Conservation (phyloP, 2,113 vertebrate genomes). For the Australoheros scitulus region DNA sequence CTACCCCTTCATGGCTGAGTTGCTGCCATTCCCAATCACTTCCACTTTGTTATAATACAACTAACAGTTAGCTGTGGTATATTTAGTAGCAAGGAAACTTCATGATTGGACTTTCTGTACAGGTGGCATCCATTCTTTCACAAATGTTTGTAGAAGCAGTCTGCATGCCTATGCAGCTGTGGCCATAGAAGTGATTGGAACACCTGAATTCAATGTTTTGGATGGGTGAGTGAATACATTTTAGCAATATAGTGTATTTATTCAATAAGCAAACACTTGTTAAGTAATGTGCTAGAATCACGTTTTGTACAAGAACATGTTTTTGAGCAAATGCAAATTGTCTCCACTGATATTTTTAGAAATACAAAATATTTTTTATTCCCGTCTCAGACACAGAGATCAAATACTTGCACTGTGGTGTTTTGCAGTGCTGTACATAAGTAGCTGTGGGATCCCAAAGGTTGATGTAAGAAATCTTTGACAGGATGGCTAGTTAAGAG, state of each 20-base stretch:
- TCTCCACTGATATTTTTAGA: neutral
- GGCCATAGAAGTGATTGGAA: too few species aligned
- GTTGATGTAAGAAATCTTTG: constrained; percentile 26
- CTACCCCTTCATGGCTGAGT: too few species aligned
- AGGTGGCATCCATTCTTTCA: too few species aligned
- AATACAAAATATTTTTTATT: neutral
- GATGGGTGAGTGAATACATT: too few species aligned
- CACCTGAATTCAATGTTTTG: too few species aligned
- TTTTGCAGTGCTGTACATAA: neutral
- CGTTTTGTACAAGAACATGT: neutral
- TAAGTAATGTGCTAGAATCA: neutral
- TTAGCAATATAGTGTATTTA: neutral
- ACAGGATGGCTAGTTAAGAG: constrained; percentile 64
- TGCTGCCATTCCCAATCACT: too few species aligned
- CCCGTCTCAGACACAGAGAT: neutral
- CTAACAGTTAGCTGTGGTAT: too few species aligned
- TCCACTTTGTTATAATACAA: too few species aligned
- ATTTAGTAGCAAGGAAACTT: too few species aligned
- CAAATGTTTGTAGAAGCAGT: too few species aligned
- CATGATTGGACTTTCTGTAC: too few species aligned
- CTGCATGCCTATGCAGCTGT: too few species aligned
- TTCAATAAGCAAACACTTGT: neutral
- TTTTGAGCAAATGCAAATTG: neutral
- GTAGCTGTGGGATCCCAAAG: constrained; percentile 17
- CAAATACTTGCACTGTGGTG: neutral